Conservation (phyloP, 1,140 invertebrate genomes). For the Babylonia areolata region DNA sequence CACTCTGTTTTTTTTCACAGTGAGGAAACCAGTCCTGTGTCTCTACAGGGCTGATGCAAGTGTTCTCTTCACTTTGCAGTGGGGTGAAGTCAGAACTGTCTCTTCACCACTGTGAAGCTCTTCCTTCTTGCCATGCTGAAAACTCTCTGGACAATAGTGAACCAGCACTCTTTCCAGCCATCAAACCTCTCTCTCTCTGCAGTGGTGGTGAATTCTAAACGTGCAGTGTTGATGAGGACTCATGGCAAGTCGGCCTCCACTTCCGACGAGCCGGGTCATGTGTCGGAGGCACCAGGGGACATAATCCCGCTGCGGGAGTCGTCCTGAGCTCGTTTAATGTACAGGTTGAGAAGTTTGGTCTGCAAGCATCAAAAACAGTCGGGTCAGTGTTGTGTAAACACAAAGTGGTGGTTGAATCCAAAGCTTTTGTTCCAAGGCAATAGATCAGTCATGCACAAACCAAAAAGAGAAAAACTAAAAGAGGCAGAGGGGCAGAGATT, state of each 20-base stretch:
- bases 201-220: background rate
- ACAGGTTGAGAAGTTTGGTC: constrained; percentile 85
- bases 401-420: too few species aligned
- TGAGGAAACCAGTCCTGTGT: too few species aligned
- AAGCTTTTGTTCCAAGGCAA: background rate
- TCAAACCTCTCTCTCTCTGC: background rate
- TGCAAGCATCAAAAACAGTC: constrained; percentile 41
- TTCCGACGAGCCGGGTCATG: background rate
- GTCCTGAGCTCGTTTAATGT: constrained; percentile 81
- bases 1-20: too few species aligned
- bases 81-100: too few species aligned
- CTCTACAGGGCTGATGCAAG: too few species aligned
- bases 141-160: too few species aligned
- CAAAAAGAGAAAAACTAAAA: background rate
- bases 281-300: constrained; percentile 25
- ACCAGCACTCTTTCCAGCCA: too few species aligned
- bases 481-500: too few species aligned
- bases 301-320: constrained; percentile 33
- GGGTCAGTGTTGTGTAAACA: background rate
- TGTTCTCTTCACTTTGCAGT: too few species aligned
- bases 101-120: too few species aligned
- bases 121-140: too few species aligned
- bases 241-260: too few species aligned
- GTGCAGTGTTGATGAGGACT: background rate
- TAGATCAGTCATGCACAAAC: background rate